Conservation (phyloP, 2,888 invertebrate genomes). For the Aspidiotus destructor region DNA sequence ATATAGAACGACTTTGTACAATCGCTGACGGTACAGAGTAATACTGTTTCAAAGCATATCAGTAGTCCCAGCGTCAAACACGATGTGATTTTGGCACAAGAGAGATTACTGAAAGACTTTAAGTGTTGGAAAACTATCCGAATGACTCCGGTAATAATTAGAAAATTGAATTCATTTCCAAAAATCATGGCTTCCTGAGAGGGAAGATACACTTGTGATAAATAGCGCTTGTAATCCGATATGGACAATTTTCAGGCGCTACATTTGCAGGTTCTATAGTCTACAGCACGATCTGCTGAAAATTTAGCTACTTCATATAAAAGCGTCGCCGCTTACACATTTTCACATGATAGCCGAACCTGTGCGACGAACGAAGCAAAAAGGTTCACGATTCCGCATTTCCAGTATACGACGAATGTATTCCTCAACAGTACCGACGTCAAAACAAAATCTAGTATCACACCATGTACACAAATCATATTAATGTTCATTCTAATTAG, state of each 20-base stretch:
- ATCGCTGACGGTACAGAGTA: constrained; percentile 54
- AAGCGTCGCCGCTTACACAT: not conserved
- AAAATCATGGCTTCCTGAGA: constrained; percentile 38
- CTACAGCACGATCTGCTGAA: constrained; percentile 2
- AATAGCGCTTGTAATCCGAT: constrained; percentile 32
- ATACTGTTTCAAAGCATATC: constrained; percentile 50
- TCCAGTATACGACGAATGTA: constrained; percentile 22
- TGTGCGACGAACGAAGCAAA: not conserved
- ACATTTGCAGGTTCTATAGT: constrained; percentile 16
- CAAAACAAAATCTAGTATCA: no score
- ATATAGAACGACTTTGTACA: constrained; percentile 76
- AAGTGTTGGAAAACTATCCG: constrained; percentile 36
- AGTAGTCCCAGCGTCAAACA: constrained; percentile 49
- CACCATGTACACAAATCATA: no score
- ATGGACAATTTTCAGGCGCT: constrained; percentile 29
- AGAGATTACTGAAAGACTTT: constrained; percentile 37
- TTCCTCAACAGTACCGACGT: not conserved
- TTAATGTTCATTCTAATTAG: no score
- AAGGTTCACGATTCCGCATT: constrained; percentile 22
- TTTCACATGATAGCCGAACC: no score
- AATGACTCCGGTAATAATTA: constrained; percentile 35
- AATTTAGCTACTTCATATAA: not conserved
- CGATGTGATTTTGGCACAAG: constrained; percentile 43
- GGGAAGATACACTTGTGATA: constrained; percentile 19
- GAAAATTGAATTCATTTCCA: constrained; percentile 38